Evolutionary conservation across 2,113 vertebrate genomes (phyloP).

Genomic region (Onychostruthus taczanowskii): DNA sequence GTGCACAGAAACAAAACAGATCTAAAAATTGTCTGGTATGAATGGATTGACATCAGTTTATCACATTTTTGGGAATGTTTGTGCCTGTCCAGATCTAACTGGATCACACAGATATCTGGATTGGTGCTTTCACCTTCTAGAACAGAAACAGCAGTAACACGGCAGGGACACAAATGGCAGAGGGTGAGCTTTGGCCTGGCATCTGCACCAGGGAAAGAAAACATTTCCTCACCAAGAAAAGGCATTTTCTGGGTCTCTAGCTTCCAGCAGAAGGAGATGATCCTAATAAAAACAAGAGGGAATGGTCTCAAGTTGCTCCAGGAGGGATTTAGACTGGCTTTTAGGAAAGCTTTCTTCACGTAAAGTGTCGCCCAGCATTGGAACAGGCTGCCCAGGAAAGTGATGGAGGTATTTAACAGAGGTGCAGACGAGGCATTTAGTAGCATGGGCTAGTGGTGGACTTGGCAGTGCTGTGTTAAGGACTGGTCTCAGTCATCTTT

Average conservation of each 20-base stretch:
- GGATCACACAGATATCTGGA: not conserved
- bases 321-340: not conserved
- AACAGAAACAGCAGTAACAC: not conserved
- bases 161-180: not conserved
- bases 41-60: not conserved
- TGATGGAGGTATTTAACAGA: not conserved
- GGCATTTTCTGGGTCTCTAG: not conserved
- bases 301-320: not conserved
- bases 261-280: not conserved
- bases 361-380: not conserved
- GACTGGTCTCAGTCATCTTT: not conserved
- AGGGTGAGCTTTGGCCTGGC: not conserved
- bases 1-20: not conserved
- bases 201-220: not conserved
- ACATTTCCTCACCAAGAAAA: not conserved
- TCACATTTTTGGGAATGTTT: not conserved
- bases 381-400: not conserved
- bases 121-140: not conserved
- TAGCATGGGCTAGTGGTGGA: not conserved
- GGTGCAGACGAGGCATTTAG: accelerated
- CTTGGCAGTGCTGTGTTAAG: not conserved
- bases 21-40: not conserved
- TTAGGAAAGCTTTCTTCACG: not conserved
- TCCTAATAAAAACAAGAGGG: not conserved
- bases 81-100: not conserved